Conservation (phyloP, 2,888 invertebrate species). For the Serripes groenlandicus region DNA sequence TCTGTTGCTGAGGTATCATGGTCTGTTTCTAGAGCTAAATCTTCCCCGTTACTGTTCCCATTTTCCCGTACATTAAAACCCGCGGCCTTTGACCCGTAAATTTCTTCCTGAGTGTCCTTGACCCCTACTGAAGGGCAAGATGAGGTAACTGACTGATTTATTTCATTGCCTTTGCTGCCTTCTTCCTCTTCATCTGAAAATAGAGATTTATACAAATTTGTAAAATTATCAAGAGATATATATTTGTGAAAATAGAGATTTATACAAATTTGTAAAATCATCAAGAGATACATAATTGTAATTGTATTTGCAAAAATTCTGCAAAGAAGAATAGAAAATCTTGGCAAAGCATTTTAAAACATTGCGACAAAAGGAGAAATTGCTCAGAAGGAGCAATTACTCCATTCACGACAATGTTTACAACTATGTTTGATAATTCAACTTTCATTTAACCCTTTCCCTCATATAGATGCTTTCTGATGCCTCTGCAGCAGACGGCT, state of each 20-base stretch:
- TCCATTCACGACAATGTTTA: not conserved
- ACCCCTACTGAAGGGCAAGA: constrained; percentile 29
- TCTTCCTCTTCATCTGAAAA: constrained; percentile 51
- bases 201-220: not conserved
- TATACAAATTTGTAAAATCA: no score
- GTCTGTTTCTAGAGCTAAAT: constrained; percentile 2
- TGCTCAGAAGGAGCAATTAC: not conserved
- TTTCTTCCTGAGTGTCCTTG: constrained; percentile 56
- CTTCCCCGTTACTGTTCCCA: constrained; percentile 1
- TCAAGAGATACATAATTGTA: no score
- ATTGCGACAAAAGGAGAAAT: not conserved
- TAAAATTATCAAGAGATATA: no score
- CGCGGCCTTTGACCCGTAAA: constrained; percentile 48
- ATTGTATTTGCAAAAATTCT: no score
- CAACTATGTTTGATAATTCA: not conserved
- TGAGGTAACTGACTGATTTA: constrained; percentile 51
- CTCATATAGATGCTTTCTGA: no score
- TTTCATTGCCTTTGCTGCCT: constrained; percentile 23
- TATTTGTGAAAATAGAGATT: constrained; percentile 27
- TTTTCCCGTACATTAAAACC: constrained; percentile 29
- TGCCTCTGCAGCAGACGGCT: no score
- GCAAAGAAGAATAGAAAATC: no score
- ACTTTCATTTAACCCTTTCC: no score
- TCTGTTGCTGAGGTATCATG: constrained; percentile 17
- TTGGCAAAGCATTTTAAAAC: not conserved